Evolutionary conservation across 1,140 invertebrate genomes (phyloP).

Genomic region (Drosophila novamexicana): DNA sequence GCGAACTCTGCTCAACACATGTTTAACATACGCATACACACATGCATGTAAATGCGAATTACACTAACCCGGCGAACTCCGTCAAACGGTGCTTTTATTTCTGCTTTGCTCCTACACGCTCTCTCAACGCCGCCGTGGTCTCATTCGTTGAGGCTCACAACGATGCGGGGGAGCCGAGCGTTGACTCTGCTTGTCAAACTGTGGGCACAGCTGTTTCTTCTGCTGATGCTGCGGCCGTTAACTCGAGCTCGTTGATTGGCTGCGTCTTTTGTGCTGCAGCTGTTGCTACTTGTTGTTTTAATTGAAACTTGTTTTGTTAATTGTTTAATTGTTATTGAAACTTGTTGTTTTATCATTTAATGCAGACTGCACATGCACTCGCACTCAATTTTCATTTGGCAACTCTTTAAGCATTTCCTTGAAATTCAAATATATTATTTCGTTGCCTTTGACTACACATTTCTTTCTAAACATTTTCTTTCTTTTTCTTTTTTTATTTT

Average conservation of each 20-base stretch:
- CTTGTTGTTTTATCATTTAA: conserved; percentile 45
- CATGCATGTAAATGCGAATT: conserved; percentile 15
- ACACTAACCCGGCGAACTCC: conserved; percentile 71
- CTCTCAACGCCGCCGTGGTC: conserved; percentile 20
- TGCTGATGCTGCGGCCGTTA: conserved; percentile 55
- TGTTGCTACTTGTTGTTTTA: conserved; percentile 36
- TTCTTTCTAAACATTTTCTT: conserved; percentile 7
- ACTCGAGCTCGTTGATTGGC: conserved; percentile 46
- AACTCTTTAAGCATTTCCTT: conserved; percentile 23
- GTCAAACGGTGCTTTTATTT: conserved; percentile 52
- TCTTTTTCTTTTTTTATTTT: conserved; percentile 6
- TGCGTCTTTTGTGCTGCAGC: conserved; percentile 26
- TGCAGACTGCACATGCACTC: conserved; percentile 37
- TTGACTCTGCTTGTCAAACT: conserved; percentile 52
- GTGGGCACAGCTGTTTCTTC: conserved; percentile 56
- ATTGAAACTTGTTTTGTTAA: conserved; percentile 63
- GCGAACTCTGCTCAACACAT: conserved; percentile 20
- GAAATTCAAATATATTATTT: conserved; percentile 25
- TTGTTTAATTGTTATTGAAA: conserved; percentile 58
- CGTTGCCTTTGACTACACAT: conserved; percentile 11
- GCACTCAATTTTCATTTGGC: conserved; percentile 7
- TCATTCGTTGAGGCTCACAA: conserved; percentile 49
- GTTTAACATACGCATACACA: neutral
- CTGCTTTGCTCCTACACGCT: conserved; percentile 22
- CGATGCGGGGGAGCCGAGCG: conserved; percentile 47